Base-by-base conservation (phyloP, 2,888 invertebrate genomes). In the Augochlorella aurata region DNA sequence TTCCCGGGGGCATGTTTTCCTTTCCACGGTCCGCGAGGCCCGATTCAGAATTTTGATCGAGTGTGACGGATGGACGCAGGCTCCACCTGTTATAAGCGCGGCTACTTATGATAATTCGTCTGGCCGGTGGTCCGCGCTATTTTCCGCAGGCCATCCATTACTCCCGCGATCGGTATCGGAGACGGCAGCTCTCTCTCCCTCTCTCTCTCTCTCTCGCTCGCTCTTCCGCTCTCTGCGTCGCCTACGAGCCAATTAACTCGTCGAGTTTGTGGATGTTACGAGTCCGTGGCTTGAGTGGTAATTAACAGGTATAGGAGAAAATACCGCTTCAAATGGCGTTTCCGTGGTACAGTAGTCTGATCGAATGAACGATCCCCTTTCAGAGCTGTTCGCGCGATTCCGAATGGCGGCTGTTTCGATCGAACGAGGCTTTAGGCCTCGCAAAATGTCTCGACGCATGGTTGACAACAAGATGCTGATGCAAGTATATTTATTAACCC, bases 51-150 rank as follows among this genome's bases (percentile, higher is more conserved):
- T 77, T 29, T 85, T 85, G 85, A 85, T 85, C 79, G 85, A 85
- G 77, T 85, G 76, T 85, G 85, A 85, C 82, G 76, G 82, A 85
- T 85, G 72, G n/a, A 49, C 67, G 24, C 54, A 47, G 24, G 24
- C 29, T 58, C 21, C 21, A 21, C 12, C 72, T 79, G 69, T 82
- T 74, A 67, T 58, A 74, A 77, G 63, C 44, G 61, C 75, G 45
- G 75, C 66, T 72, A 72, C 81, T 85, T 82, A 79, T 68, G 79
- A 73, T 82, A 82, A 82, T 85, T 75, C 69, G 50, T 54, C 47
- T 63, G 18, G 49, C 68, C 38, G 58, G 58, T 72, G 65, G 81
- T 9, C 10, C 29, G 9, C 21, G 50, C 65, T 47, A 80, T 65
- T 81, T 80, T 70, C 68, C 24, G 44, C 21, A n/a, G 5, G 29